Base-by-base conservation (phyloP, 2,888 invertebrate genomes). In the Drosophila dives region DNA sequence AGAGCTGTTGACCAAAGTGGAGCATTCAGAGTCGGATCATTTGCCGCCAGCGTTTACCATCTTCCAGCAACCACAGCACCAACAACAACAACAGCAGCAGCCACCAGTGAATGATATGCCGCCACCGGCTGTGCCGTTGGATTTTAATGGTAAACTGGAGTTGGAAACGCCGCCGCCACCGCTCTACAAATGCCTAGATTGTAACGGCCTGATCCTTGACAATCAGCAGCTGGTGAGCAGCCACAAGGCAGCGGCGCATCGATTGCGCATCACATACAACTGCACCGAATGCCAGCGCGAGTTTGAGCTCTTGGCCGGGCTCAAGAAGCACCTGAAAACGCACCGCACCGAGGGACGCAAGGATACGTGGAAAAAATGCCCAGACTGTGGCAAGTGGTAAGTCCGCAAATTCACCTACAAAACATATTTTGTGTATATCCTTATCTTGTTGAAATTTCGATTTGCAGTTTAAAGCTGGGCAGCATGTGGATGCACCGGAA, bases 401-500 rank as follows among this genome's bases (percentile, higher is more conserved):
- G 91, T 58, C 0, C 1, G 11, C 2, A 32, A 36, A 3, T 10
- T 17, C 0, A 15, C 3, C 8, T 23, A 15, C 23, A 23, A 45
- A 38, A 38, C 12, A n/a, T 3, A 3, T 7, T 15, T n/a, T 8
- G 29, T 6, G 1, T 11, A 38, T n/a, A 20, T 38, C 8, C 29
- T n/a, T 29, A n/a, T 20, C 40, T 17, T 5, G 26, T 12, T 15
- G n/a, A 12, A 23, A 55, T 66, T 45, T 23, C 3, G 15, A 50
- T 7, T 54, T 67, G 0, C 26, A 93, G 93, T 77, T 86, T 93
- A 62, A 93, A 93, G 70, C 81, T 92, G 64, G 93, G 93, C 55
- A 93, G 93, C 77, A 92, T 93, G 92, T 93, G 92, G 91, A 92
- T 93, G 92, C 93, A 93, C 80, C 90, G 92, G 11, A 93, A 93